Base-by-base conservation (phyloP, 2,113 vertebrate species). In the Petroica traversi region DNA sequence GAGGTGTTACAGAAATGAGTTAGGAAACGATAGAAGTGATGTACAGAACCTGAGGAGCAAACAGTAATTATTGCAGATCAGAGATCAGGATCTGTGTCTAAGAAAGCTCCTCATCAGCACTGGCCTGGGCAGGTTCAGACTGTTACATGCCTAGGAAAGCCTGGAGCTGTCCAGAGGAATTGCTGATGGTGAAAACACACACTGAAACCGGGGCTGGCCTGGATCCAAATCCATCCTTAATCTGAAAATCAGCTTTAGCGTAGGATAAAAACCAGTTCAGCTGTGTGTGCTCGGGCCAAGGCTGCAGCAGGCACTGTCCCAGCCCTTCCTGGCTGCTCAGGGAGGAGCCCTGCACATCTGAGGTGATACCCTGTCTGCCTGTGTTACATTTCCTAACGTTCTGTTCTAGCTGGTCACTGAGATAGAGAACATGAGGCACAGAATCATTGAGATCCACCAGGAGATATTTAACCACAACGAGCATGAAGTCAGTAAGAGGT, bases 361-460 rank as follows among this genome's bases (percentile, higher is more conserved):
- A 59, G 29, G 41, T 25, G 31, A 4, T 51, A 2, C 0, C 5
- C 0, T 28, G 6, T 46, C 54, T 82, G 2, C 49, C 49, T 51
- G 40, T 40, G 49, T 94, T 38, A 87, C 19, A 59, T 74, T 22
- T 36, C 49, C 16, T 1, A 7, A 25, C 41, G 3, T 90, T 96
- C 10, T 64, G 18, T 89, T 93, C 12, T 43, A 99, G 99, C 98
- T 99, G 19, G 98, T 99, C 97, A 99, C 99, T 8, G 99, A 99
- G 98, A 99, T 99, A 88, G 99, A 99, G 97, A 99, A 99, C 94
- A 99, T 99, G 99, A 98, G 99, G 80, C 99, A 99, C 95, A 98
- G 99, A 95, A 99, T 99, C 94, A 99, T 98, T 93, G 99, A 99
- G 98, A 98, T 98, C 55, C 99, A 99, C 17, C 99, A 99, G 94